Percentiles rank a stretch among this genome's conserved stretches.
Conservation (phyloP, 2,113 vertebrate species). For the Hassar affinis region DNA sequence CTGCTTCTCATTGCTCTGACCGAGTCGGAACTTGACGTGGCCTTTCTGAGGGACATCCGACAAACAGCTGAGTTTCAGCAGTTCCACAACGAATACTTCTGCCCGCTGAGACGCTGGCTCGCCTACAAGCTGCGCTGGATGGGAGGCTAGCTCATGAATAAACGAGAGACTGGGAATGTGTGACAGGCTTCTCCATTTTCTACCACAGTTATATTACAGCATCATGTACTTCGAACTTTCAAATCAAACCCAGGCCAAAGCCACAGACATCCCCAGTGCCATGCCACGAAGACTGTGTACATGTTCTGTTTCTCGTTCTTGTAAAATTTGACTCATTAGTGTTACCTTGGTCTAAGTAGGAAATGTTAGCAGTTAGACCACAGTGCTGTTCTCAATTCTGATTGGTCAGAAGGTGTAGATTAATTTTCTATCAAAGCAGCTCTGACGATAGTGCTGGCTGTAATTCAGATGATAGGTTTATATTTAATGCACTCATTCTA, state of each 20-base stretch:
- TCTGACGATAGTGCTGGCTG: not conserved
- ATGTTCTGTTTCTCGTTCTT: slow-evolving; percentile 17
- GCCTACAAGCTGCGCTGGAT: slow-evolving; percentile 93
- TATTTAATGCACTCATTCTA: slow-evolving; percentile 6
- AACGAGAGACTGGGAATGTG: slow-evolving; percentile 36
- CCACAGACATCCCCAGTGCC: slow-evolving; percentile 33
- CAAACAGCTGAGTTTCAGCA: slow-evolving; percentile 97
- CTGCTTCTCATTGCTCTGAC: slow-evolving; percentile 74
- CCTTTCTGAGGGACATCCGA: slow-evolving; percentile 96
- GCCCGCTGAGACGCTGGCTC: slow-evolving; percentile 97
- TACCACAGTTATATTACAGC: slow-evolving; percentile 31
- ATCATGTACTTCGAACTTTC: slow-evolving; percentile 17
- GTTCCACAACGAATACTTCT: slow-evolving; percentile 98
- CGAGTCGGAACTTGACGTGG: slow-evolving; percentile 95
- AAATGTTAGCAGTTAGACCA: slow-evolving; percentile 33
- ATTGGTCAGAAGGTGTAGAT: slow-evolving; percentile 17
- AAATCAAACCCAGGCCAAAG: slow-evolving; percentile 42
- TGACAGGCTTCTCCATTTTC: slow-evolving; percentile 8
- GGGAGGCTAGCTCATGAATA: slow-evolving; percentile 87
- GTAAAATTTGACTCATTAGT: slow-evolving; percentile 17
- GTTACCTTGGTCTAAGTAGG: slow-evolving; percentile 24
- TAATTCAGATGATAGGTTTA: not conserved
- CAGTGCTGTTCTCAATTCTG: slow-evolving; percentile 26
- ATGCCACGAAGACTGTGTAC: slow-evolving; percentile 33
- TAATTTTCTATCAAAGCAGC: slow-evolving; percentile 16